Conservation (phyloP, 2,113 vertebrate species). For the Cynopterus brachyotis region DNA sequence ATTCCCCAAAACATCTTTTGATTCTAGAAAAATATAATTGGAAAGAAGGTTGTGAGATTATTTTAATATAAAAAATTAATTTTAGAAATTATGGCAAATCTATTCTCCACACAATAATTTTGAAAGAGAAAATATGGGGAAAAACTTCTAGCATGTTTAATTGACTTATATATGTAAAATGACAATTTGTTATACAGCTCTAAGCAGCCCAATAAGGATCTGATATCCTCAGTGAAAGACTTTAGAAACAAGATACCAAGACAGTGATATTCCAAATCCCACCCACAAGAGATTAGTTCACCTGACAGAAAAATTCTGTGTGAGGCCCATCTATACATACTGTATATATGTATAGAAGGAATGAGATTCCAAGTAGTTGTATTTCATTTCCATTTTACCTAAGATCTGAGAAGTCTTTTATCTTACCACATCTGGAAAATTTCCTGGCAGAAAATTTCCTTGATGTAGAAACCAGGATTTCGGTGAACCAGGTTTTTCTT, state of each 20-base stretch:
- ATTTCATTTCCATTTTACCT: not conserved
- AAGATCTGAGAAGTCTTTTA: not conserved
- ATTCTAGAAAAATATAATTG: not conserved
- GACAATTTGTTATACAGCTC: not conserved
- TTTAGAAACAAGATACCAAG: not conserved
- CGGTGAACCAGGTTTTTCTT: not conserved
- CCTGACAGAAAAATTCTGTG: not conserved
- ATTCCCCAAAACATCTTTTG: not conserved
- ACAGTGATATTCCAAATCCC: not conserved
- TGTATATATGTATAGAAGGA: not conserved
- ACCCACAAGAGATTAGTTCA: not conserved
- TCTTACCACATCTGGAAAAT: not conserved
- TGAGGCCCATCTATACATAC: not conserved
- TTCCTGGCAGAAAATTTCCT: not conserved
- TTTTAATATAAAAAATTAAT: not conserved
- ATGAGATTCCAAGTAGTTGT: not conserved
- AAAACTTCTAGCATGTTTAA: not conserved
- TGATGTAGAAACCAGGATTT: conserved; percentile 17
- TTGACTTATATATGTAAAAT: not conserved
- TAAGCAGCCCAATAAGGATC: not conserved
- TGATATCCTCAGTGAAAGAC: not conserved
- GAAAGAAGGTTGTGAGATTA: not conserved
- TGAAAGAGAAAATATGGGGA: not conserved
- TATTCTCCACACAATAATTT: not conserved
- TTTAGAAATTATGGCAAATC: conserved; percentile 22